A percentile compares a stretch with the other conserved stretches of the same genome.
These are phyloP conservation scores for Drosophila paranaensis DNA, from an alignment of 2,888 invertebrate species.

Conservation along the genomic window DNA sequence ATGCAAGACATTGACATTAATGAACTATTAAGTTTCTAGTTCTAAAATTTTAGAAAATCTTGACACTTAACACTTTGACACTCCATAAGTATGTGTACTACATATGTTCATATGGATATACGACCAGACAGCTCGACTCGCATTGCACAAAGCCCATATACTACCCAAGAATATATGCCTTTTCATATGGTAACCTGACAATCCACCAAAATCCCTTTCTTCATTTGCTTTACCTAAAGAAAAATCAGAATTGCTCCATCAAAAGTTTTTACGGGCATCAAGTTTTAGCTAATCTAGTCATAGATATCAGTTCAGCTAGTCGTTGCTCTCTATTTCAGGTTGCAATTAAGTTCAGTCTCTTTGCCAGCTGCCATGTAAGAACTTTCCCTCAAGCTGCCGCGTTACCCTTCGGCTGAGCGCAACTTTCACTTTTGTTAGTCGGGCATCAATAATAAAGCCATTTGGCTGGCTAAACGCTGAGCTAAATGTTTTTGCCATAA, in stretches of 20 bases:
- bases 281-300: background rate
- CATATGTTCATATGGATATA: too few species aligned
- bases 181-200: background rate
- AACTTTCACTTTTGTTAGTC: constrained; percentile 60
- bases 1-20: too few species aligned
- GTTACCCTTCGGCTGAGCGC: constrained; percentile 9
- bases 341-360: background rate
- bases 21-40: too few species aligned
- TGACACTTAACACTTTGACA: too few species aligned
- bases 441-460: constrained; percentile 70
- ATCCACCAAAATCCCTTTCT: too few species aligned
- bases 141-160: too few species aligned
- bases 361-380: background rate
- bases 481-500: constrained; percentile 75
- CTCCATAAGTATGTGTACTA: too few species aligned
- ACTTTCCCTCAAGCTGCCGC: background rate
- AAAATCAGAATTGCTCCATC: background rate
- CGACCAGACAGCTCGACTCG: too few species aligned
- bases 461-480: constrained; percentile 66
- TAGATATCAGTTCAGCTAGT: background rate
- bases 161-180: too few species aligned
- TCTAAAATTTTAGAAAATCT: too few species aligned
- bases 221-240: too few species aligned
- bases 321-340: background rate
- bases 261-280: too few species aligned